phyloP scores from a whole-genome alignment of 2,888 invertebrate genomes.

The Acronicta alni region DNA sequence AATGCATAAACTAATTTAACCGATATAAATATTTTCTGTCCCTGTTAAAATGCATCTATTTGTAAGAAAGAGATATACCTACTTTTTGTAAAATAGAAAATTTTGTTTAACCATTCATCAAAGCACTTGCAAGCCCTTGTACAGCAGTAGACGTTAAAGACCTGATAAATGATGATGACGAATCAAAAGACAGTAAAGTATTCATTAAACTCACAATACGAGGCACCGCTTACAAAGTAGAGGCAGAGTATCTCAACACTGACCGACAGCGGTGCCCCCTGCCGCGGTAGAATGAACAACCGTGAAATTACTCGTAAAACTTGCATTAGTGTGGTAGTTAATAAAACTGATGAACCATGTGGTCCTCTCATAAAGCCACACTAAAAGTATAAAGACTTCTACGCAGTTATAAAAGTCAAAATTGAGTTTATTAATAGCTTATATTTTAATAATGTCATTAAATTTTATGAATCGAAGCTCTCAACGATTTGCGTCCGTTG shows the following conservation, averaged over 20 bases:
- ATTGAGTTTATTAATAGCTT: conserved; percentile 77
- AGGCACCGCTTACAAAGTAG: conserved; percentile 45
- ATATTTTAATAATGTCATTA: conserved; percentile 71
- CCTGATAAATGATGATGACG: conserved; percentile 1
- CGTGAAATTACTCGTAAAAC: conserved; percentile 88
- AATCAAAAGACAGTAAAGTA: conserved; percentile 43
- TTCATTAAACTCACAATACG: conserved; percentile 50
- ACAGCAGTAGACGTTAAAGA: not conserved
- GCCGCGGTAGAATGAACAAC: conserved; percentile 79
- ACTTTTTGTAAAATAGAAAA: too few relatives aligned
- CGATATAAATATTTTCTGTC: too few relatives aligned
- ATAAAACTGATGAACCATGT: conserved; percentile 79
- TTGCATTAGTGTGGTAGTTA: conserved; percentile 83
- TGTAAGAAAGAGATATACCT: too few relatives aligned
- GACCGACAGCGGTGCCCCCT: conserved; percentile 66
- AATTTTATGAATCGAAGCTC: conserved; percentile 55
- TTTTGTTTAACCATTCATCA: not conserved
- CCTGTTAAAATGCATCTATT: too few relatives aligned
- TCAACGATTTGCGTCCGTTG: conserved; percentile 43
- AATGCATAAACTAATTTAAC: too few relatives aligned
- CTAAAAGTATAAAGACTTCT: conserved; percentile 67
- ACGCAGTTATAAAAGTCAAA: conserved; percentile 74
- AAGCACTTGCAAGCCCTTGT: not conserved
- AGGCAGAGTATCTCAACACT: conserved; percentile 28
- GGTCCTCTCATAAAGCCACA: conserved; percentile 79